Percentiles rank a stretch among this genome's conserved stretches.
phyloP scores from a whole-genome alignment of 2,797 vertebrate genomes.

The Spinus pinus region DNA sequence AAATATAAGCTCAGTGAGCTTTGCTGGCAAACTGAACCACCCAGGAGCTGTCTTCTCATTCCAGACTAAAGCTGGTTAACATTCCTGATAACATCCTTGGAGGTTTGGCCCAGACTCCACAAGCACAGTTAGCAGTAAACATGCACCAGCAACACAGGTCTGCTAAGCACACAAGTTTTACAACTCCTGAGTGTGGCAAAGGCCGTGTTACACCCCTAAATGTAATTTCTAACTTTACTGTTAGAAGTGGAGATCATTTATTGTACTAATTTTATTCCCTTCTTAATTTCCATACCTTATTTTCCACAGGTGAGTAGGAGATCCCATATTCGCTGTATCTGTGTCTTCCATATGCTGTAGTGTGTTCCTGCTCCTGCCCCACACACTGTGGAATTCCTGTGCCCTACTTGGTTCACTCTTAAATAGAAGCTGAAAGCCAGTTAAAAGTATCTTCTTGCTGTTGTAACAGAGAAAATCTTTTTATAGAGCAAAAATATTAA shows the following conservation, averaged over 20 bases:
- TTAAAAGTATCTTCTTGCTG: not conserved
- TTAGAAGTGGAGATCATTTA: not conserved
- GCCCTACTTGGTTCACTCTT: not conserved
- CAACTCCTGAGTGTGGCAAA: not conserved
- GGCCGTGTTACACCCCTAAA: not conserved
- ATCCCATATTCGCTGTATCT: not conserved
- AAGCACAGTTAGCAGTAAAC: not conserved
- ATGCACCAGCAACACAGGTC: not conserved
- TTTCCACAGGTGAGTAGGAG: not conserved
- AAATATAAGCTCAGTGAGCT: not conserved
- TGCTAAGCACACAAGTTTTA: not conserved
- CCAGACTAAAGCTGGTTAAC: conserved; percentile 9
- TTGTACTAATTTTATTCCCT: not conserved
- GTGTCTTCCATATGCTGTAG: not conserved
- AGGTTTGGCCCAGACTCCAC: not conserved
- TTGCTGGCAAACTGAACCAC: not conserved
- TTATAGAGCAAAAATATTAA: not conserved
- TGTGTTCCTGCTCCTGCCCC: not conserved
- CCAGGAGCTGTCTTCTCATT: not conserved
- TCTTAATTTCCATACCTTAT: not conserved
- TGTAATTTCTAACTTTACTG: not conserved
- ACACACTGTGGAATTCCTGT: not conserved
- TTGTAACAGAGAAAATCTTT: not conserved
- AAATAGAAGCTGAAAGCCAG: not conserved
- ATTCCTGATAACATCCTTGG: not conserved